Percentiles rank a stretch among this genome's conserved stretches.
phyloP scores from a whole-genome alignment of 2,797 vertebrate genomes.

The Macropodus opercularis region DNA sequence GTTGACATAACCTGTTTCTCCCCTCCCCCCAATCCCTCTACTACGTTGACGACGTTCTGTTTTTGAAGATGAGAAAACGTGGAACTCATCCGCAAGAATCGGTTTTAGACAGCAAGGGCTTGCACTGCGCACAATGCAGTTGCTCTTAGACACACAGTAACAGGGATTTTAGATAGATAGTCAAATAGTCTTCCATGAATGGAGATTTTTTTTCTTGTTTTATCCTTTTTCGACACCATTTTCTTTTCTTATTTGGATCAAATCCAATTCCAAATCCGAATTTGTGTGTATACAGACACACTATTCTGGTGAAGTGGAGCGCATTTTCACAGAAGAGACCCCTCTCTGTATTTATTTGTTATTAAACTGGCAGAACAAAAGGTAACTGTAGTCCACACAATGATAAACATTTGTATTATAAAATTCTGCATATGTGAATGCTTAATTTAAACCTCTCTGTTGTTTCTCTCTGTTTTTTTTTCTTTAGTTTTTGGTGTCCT shows the following conservation, averaged over 20 bases:
- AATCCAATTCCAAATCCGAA: constrained; percentile 81
- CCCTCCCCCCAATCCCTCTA: constrained; percentile 82
- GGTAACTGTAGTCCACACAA: constrained; percentile 86
- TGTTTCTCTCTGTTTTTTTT: constrained; percentile 38
- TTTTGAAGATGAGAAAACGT: constrained; percentile 79
- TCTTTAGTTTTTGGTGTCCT: constrained; percentile 63
- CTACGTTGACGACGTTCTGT: constrained; percentile 81
- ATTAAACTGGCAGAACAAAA: constrained; percentile 85
- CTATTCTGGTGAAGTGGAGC: constrained; percentile 81
- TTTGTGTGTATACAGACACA: constrained; percentile 80
- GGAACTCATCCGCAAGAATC: constrained; percentile 72
- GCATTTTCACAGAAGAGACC: constrained; percentile 81
- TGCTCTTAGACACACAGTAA: constrained; percentile 87
- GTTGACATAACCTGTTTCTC: constrained; percentile 84
- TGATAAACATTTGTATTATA: constrained; percentile 72
- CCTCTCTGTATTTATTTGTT: constrained; percentile 85
- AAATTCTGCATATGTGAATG: constrained; percentile 70
- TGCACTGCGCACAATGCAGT: constrained; percentile 96
- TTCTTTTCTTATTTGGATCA: constrained; percentile 82
- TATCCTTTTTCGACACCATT: constrained; percentile 70
- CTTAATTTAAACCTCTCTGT: constrained; percentile 62
- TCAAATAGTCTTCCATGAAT: constrained; percentile 55
- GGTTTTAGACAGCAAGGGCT: constrained; percentile 86
- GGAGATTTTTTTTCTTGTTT: constrained; percentile 72
- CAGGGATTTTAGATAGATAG: constrained; percentile 89